Base-by-base conservation (phyloP, 2,888 invertebrate genomes). In the Drosophila lutescens region DNA sequence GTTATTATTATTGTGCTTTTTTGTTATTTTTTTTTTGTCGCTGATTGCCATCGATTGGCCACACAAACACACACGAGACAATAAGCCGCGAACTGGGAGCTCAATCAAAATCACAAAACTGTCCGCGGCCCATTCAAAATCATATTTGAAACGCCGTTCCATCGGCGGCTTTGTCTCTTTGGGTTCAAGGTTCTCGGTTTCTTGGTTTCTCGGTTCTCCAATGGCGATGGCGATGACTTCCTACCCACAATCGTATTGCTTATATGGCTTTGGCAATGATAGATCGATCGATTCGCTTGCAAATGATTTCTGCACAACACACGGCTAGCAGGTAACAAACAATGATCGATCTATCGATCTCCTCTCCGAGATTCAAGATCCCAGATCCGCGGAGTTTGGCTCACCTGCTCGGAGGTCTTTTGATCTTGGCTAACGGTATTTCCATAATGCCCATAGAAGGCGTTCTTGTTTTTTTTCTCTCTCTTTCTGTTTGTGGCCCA, bases 151-250 rank as follows among this genome's bases (percentile, higher is more conserved):
- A 34, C 49, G 34, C 49, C 49, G 49, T 49, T 34, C 49, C 49
- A 43, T 57, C 49, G 38, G 68, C 57, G 63, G 43, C 68, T 79
- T 75, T 74, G 58, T 59, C 55, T 55, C 58, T 32, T 32, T 55
- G 80, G 71, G 82, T 83, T 83, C 82, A 83, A 83, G 82, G 82
- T 83, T 83, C 82, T 82, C 71, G 30, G 26, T 26, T 26, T 26
- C 26, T 26, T 26, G 26, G 26, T 26, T 26, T 26, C 30, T 30
- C 30, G 30, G 30, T 8, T 30, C 30, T 30, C 30, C 30, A 30
- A 30, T 30, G 30, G 30, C 63, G 47, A 50, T 49, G 46, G 76
- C 73, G 70, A 84, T 74, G 78, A 82, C 82, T 82, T 82, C 82
- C 73, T 71, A 71, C 71, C 71, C 44, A 70, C 71, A 70, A 44